Evolutionary conservation across 2,113 vertebrate genomes (phyloP).

Genomic region (Salvelinus fontinalis): DNA sequence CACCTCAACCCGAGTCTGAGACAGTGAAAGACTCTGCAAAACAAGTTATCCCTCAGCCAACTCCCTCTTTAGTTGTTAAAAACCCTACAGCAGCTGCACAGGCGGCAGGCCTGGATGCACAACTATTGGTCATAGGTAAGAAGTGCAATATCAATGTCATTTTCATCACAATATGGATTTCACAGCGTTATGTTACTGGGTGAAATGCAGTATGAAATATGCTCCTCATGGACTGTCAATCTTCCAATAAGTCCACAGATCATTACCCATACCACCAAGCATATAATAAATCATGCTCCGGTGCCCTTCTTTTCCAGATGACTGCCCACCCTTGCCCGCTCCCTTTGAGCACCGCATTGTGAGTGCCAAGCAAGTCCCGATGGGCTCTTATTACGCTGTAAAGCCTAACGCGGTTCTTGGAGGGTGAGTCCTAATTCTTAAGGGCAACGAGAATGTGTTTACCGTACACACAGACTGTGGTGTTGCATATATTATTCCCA

Average conservation of each 20-base stretch:
- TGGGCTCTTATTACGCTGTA: constrained; percentile 71
- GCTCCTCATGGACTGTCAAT: background rate
- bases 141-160: background rate
- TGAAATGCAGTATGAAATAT: background rate
- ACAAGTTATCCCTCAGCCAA: background rate
- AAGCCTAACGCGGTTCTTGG: constrained; percentile 78
- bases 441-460: background rate
- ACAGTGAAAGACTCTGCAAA: background rate
- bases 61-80: background rate
- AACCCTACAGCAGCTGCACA: background rate
- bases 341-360: constrained; percentile 86
- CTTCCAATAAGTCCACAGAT: background rate
- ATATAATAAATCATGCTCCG: background rate
- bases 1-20: background rate
- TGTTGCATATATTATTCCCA: background rate
- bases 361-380: constrained; percentile 72
- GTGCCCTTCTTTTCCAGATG: constrained; percentile 70
- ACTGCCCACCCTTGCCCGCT: constrained; percentile 82
- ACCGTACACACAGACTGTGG: background rate
- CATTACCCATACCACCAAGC: background rate
- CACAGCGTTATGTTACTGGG: background rate
- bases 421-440: constrained; percentile 74
- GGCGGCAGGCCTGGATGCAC: constrained; percentile 20
- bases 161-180: background rate
- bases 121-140: constrained; percentile 51